These are phyloP conservation scores for Stratiomys singularior DNA, from an alignment of 2,888 invertebrate genomes.

Conservation along the genomic window DNA sequence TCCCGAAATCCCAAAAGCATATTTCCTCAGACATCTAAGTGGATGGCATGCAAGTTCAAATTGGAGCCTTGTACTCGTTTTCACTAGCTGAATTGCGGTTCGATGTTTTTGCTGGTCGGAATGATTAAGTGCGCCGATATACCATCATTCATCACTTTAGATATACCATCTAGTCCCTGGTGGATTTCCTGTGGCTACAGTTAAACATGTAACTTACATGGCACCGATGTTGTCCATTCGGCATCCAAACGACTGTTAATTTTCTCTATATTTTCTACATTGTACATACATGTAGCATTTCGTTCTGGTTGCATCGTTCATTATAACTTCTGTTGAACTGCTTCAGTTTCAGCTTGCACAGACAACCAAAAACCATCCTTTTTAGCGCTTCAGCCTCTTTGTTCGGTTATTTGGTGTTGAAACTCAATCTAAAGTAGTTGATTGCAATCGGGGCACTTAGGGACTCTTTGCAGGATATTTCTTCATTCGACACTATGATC, in stretches of 20 bases:
- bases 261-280: not conserved
- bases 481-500: too few species aligned
- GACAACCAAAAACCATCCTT: too few species aligned
- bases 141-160: conserved; percentile 25
- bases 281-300: not conserved
- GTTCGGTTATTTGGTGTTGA: not conserved
- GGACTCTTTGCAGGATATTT: too few species aligned
- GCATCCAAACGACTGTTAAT: conserved; percentile 10
- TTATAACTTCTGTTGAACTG: not conserved
- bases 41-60: not conserved
- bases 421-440: not conserved
- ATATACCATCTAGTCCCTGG: conserved; percentile 22
- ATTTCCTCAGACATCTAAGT: not conserved
- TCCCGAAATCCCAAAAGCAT: conserved; percentile 2
- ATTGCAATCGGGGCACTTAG: not conserved
- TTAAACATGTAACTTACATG: not conserved
- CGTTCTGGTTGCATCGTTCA: not conserved
- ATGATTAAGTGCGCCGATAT: conserved; percentile 36
- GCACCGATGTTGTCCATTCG: not conserved
- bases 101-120: not conserved
- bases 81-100: not conserved
- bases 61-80: not conserved
- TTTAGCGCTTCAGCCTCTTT: not conserved
- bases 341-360: not conserved
- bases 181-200: not conserved